Base-by-base conservation (phyloP, 92 coral and sea anemone species). In the Epizoanthus fatuus region DNA sequence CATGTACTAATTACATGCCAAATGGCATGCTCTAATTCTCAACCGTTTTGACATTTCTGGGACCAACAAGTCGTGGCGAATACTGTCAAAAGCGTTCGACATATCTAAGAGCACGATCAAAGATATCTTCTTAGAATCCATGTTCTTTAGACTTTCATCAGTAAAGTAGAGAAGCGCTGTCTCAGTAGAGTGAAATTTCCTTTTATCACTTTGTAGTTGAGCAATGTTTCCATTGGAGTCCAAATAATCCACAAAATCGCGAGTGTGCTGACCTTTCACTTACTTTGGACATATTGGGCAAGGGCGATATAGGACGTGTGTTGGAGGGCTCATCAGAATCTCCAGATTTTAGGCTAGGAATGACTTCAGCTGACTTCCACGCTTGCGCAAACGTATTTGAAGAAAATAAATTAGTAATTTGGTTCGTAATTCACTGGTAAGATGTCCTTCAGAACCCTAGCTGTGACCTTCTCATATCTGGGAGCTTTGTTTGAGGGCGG, bases 241-340 rank as follows among this genome's bases (percentile, higher is more conserved):
- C 45, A 90, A 58, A 69, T 29, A 89, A 10, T 42, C 54, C 11
- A 37, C 44, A 65, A 84, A 70, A 64, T 67, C 25, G 86, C 13
- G 56, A 69, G 32, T 68, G 86, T 6, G 85, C 81, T 16, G 69
- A 16, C 59, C 83, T 89, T 51, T 89, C 86, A 10, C 86, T 77
- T 9, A 85, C 86, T 54, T 85, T 89, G 9, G 86, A 85, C 45
- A 69, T 7, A 3, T 83, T 67, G 4, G 92, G 92, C 9, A 78
- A 40, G 16, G 87, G 79, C 0, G 91, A 91, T 6, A 91, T 49
- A 32, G 86, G 87, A 39, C 91, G 49, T 4, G 91, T 86, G 72
- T 86, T 90, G 25, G 69, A 62, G n/a, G 94, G 91, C 25, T 86
- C 94, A 1, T 86, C 92, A 77, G 83, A 63, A 54, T 91, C 89